Conservation (phyloP, 2,113 vertebrate species). For the Pholis gunnellus region DNA sequence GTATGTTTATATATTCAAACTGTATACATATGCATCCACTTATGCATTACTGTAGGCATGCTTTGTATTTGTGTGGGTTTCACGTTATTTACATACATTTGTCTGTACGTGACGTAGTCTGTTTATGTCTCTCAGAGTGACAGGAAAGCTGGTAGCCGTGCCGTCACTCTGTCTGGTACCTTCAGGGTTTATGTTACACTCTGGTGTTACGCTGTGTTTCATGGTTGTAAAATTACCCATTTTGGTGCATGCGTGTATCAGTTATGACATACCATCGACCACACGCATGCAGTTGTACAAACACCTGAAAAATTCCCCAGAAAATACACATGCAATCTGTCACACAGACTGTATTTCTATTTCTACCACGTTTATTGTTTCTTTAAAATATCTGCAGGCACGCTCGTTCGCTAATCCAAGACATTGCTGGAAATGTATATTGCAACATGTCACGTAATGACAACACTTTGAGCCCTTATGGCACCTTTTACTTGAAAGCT, state of each 20-base stretch:
- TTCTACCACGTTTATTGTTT: background rate
- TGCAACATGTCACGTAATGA: background rate
- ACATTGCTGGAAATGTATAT: background rate
- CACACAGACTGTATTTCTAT: background rate
- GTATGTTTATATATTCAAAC: background rate
- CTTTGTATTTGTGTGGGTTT: background rate
- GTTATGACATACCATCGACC: background rate
- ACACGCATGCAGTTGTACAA: background rate
- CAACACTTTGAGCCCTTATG: background rate
- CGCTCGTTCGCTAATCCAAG: background rate
- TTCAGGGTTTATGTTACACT: constrained; percentile 16
- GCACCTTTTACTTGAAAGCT: background rate
- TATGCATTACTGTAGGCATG: background rate
- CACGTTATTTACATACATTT: background rate
- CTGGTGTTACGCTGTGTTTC: constrained; percentile 2
- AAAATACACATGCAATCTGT: background rate
- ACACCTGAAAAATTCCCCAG: background rate
- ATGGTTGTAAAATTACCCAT: background rate
- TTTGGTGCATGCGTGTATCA: background rate
- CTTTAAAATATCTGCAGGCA: background rate
- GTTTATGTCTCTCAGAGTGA: background rate
- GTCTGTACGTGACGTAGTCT: background rate
- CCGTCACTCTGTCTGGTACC: constrained; percentile 14
- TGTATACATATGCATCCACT: constrained; percentile 1
- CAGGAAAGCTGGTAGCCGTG: background rate